Conservation (phyloP, 2,888 invertebrate genomes). For the Lasioglossum calceatum region DNA sequence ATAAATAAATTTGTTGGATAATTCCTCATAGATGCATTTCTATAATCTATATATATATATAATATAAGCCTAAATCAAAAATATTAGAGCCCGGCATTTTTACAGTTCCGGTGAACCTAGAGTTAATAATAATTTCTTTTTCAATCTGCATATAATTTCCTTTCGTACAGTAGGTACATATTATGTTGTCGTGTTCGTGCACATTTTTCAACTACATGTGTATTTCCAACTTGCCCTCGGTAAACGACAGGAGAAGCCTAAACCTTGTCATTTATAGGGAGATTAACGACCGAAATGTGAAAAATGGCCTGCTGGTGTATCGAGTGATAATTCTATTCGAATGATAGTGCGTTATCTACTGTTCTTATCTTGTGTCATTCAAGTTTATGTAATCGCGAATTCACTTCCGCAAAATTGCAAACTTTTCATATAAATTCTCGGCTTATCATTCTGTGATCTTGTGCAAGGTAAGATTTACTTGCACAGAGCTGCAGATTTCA, state of each 20-base stretch:
- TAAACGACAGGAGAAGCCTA: neutral
- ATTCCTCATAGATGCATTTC: no score
- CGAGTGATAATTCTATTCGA: neutral
- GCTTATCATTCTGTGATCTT: constrained; percentile 30
- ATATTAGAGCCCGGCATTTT: neutral
- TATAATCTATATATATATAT: neutral
- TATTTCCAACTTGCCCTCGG: neutral
- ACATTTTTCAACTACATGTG: neutral
- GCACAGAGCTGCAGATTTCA: constrained; percentile 7
- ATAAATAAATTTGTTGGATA: no score
- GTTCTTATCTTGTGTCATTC: constrained; percentile 15
- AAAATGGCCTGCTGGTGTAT: constrained; percentile 12
- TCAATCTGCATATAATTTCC: neutral
- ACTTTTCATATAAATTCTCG: constrained; percentile 35
- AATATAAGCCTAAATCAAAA: neutral
- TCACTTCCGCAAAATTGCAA: constrained; percentile 19
- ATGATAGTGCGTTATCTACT: constrained; percentile 5
- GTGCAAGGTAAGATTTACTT: neutral
- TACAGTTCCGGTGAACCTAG: neutral
- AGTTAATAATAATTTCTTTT: neutral
- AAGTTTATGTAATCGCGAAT: constrained; percentile 27
- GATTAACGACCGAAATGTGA: constrained; percentile 19
- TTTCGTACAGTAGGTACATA: neutral
- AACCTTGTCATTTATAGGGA: neutral
- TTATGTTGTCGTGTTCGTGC: neutral